Evolutionary conservation across 2,113 vertebrate species (phyloP).

Genomic region (Cepphus grylle): DNA sequence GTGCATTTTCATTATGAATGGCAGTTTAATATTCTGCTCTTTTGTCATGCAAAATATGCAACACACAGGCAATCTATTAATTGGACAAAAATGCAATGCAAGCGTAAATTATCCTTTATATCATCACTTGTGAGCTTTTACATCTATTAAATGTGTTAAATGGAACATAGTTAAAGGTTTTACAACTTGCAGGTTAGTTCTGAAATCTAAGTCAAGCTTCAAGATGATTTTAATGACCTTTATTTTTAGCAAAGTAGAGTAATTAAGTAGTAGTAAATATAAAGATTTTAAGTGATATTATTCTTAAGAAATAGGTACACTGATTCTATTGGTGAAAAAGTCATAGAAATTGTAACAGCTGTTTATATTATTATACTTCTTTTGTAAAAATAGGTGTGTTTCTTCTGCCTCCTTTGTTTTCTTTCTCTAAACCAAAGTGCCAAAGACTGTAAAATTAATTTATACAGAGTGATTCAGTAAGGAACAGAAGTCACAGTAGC

Average conservation of each 20-base stretch:
- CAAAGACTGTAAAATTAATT: not conserved
- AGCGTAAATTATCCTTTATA: constrained; percentile 91
- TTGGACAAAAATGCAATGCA: constrained; percentile 96
- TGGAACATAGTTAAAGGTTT: constrained; percentile 79
- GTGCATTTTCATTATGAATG: constrained; percentile 99
- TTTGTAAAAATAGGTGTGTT: not conserved
- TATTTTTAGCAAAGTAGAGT: constrained; percentile 75
- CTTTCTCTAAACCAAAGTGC: not conserved
- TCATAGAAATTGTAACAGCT: not conserved
- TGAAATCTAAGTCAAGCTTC: constrained; percentile 71
- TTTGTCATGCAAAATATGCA: constrained; percentile 99
- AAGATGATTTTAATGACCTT: constrained; percentile 71
- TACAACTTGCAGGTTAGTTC: constrained; percentile 71
- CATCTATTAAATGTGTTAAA: constrained; percentile 84
- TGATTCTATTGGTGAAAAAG: constrained; percentile 53
- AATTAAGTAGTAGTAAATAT: constrained; percentile 81
- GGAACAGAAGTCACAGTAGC: not conserved
- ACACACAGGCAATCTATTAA: constrained; percentile 99
- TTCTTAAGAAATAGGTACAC: constrained; percentile 48
- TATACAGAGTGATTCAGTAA: not conserved
- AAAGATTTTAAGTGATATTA: constrained; percentile 66
- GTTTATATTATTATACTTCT: constrained; percentile 42
- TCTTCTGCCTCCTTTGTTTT: not conserved
- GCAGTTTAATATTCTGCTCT: constrained; percentile 98
- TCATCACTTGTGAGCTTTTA: constrained; percentile 77